A percentile compares a stretch with the other conserved stretches of the same genome.
phyloP scores from a whole-genome alignment of 2,888 invertebrate species.

The Lydus trimaculatus region DNA sequence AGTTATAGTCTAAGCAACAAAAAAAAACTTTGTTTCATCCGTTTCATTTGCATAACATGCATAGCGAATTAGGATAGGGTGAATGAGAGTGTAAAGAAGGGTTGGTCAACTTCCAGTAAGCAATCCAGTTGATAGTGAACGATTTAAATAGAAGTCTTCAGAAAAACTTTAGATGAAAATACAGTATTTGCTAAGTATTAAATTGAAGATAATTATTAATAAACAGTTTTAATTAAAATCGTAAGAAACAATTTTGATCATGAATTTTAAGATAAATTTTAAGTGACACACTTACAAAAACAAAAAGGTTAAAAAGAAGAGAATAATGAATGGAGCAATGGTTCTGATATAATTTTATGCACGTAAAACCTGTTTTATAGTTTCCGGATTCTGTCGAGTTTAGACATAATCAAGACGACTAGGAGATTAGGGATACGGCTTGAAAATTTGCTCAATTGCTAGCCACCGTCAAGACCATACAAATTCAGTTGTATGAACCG shows the following conservation, averaged over 20 bases:
- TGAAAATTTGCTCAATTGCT: slow-evolving; percentile 8
- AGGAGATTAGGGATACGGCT: neutral
- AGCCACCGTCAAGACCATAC: neutral
- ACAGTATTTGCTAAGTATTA: neutral
- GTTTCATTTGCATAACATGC: slow-evolving; percentile 52
- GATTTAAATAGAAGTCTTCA: neutral
- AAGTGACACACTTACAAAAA: neutral
- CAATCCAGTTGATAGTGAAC: neutral
- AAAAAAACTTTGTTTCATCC: slow-evolving; percentile 47
- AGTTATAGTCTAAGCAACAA: slow-evolving; percentile 42
- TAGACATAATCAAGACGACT: neutral
- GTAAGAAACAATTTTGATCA: neutral
- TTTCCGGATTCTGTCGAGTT: slow-evolving; percentile 10
- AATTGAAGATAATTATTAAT: neutral
- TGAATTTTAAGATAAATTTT: neutral
- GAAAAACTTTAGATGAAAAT: too few relatives aligned
- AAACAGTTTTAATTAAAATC: neutral
- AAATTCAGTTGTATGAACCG: too few relatives aligned
- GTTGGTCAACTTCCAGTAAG: slow-evolving; percentile 18
- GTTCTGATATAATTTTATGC: slow-evolving; percentile 10
- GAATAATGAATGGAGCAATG: neutral
- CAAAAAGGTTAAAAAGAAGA: neutral
- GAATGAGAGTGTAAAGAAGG: slow-evolving; percentile 12
- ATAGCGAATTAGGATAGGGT: slow-evolving; percentile 47
- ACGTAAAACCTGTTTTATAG: slow-evolving; percentile 7